Percentiles rank a stretch among this genome's conserved stretches.
phyloP scores from a whole-genome alignment of 2,113 vertebrate genomes.

The Capra hircus region DNA sequence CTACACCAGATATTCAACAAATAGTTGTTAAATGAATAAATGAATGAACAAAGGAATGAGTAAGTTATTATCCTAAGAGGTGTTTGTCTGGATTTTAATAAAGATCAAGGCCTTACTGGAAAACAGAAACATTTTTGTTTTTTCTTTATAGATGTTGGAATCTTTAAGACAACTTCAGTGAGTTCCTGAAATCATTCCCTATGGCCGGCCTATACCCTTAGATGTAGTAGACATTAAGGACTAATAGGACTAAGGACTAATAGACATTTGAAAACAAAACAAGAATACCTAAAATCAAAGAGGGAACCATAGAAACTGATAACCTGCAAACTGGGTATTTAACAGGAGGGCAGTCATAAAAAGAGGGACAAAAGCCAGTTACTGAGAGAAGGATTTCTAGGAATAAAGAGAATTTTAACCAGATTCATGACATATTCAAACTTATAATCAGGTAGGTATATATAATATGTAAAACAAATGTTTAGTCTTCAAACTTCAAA shows the following conservation, averaged over 20 bases:
- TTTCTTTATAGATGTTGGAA: not conserved
- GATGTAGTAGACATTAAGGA: not conserved
- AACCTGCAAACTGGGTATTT: not conserved
- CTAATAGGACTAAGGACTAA: not conserved
- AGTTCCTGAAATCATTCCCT: not conserved
- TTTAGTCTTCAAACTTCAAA: not conserved
- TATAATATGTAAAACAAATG: not conserved
- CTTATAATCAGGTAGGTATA: not conserved
- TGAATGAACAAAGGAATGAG: not conserved
- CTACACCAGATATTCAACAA: not conserved
- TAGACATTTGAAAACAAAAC: not conserved
- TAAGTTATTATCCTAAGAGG: not conserved
- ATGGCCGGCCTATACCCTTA: not conserved
- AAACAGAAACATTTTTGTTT: not conserved
- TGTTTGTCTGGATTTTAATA: not conserved
- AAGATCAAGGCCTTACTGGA: not conserved
- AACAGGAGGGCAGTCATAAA: not conserved
- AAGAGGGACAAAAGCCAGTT: not conserved
- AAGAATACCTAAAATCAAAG: constrained; percentile 24
- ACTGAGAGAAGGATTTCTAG: not conserved
- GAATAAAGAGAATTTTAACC: not conserved
- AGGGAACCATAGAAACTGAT: not conserved
- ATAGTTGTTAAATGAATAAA: not conserved
- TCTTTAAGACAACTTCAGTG: not conserved
- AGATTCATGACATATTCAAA: not conserved